Evolutionary conservation across 2,888 invertebrate species (phyloP).

Genomic region (Nudaria mundana): DNA sequence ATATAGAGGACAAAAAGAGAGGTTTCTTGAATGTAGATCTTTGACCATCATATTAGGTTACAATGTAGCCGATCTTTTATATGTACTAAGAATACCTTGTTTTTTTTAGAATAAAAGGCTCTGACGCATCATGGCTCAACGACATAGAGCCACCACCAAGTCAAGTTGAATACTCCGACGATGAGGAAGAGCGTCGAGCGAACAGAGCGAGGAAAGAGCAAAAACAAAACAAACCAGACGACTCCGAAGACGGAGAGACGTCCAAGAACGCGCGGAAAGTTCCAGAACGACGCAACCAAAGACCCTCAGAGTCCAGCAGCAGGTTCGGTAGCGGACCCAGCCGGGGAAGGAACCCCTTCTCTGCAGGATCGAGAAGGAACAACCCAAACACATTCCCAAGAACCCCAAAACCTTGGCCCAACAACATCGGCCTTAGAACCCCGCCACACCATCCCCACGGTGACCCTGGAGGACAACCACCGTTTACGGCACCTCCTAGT

Average conservation of each 20-base stretch:
- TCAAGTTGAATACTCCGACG: constrained; percentile 91
- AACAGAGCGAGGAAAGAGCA: constrained; percentile 58
- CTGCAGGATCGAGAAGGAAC: constrained; percentile 47
- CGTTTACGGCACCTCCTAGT: constrained; percentile 40
- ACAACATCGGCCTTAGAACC: constrained; percentile 39
- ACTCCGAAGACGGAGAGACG: constrained; percentile 51
- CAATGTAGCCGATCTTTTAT: no score
- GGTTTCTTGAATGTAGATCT: no score
- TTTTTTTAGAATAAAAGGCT: constrained; percentile 87
- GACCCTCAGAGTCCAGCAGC: constrained; percentile 68
- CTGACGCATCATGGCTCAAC: constrained; percentile 94
- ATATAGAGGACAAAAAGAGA: no score
- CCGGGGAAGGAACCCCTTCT: constrained; percentile 58
- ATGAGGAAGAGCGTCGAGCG: constrained; percentile 88
- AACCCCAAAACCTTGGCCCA: constrained; percentile 44
- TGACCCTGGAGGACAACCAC: constrained; percentile 23
- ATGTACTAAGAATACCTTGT: no score
- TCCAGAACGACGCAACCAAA: constrained; percentile 57
- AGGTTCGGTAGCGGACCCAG: constrained; percentile 65
- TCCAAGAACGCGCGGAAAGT: constrained; percentile 48
- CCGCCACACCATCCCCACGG: constrained; percentile 46
- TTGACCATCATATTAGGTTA: no score
- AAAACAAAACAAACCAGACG: constrained; percentile 42
- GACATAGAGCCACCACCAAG: constrained; percentile 91
- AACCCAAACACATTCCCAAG: constrained; percentile 45